Conservation (phyloP, 1,140 invertebrate genomes). For the Luehdorfia chinensis region DNA sequence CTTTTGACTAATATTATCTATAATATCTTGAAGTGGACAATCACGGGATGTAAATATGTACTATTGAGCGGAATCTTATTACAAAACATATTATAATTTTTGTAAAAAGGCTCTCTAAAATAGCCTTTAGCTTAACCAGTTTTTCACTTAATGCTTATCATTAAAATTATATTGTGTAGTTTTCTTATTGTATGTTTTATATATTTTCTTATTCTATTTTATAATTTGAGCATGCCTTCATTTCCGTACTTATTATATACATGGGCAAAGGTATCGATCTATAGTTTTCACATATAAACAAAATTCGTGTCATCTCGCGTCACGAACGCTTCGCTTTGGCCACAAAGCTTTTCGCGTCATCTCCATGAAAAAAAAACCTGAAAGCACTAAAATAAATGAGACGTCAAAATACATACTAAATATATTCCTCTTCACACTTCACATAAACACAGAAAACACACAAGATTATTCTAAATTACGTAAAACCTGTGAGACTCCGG, state of each 20-base stretch:
- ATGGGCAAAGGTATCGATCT: slow-evolving; percentile 1
- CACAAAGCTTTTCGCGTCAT: slow-evolving; percentile 55
- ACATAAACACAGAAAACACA: slow-evolving; percentile 29
- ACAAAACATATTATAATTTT: slow-evolving; percentile 19
- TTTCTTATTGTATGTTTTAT: slow-evolving; percentile 18
- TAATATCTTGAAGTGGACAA: slow-evolving; percentile 16
- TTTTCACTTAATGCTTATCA: slow-evolving; percentile 47
- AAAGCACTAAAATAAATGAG: background rate
- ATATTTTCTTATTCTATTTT: slow-evolving; percentile 26
- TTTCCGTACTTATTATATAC: slow-evolving; percentile 16
- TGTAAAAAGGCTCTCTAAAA: slow-evolving; percentile 38
- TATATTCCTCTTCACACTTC: slow-evolving; percentile 18
- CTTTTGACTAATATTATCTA: too few relatives aligned
- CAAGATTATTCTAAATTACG: slow-evolving; percentile 16
- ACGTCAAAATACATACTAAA: background rate
- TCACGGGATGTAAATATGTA: slow-evolving; percentile 4
- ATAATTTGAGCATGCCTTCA: slow-evolving; percentile 39
- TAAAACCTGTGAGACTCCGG: slow-evolving; percentile 58
- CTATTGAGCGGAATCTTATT: slow-evolving; percentile 22
- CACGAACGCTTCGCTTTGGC: slow-evolving; percentile 53
- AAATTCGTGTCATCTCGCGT: slow-evolving; percentile 19
- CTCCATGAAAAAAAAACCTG: slow-evolving; percentile 21
- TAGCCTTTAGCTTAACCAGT: slow-evolving; percentile 55
- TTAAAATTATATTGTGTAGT: slow-evolving; percentile 25
- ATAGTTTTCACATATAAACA: background rate